These are phyloP conservation scores for Eurois occulta DNA, from an alignment of 2,888 invertebrate species.

Conservation along the genomic window DNA sequence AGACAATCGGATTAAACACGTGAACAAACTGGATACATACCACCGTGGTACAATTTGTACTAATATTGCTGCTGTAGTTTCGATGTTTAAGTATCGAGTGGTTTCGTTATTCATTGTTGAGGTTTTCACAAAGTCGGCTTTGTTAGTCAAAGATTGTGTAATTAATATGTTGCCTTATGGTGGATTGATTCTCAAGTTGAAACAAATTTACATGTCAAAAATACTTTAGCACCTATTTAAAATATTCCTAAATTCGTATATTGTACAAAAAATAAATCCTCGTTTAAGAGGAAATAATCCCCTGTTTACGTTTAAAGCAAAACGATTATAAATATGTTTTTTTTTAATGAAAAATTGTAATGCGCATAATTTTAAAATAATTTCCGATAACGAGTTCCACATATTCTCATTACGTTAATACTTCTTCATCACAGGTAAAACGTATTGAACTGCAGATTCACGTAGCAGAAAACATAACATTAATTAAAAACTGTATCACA, in stretches of 20 bases:
- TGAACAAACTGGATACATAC: slow-evolving; percentile 70
- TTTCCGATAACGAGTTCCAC: slow-evolving; percentile 37
- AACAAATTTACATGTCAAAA: neutral
- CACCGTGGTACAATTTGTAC: slow-evolving; percentile 51
- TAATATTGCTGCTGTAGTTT: slow-evolving; percentile 46
- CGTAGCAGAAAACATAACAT: slow-evolving; percentile 62
- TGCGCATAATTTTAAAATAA: slow-evolving; percentile 23
- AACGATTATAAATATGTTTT: slow-evolving; percentile 10
- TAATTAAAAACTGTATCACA: slow-evolving; percentile 68
- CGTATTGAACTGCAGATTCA: slow-evolving; percentile 50
- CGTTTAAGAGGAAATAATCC: no score
- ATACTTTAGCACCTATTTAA: neutral
- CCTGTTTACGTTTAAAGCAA: neutral
- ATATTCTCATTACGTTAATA: slow-evolving; percentile 65
- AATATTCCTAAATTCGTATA: neutral
- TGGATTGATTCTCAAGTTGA: neutral
- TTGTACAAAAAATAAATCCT: no score
- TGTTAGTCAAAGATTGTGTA: neutral
- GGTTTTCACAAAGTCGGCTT: neutral
- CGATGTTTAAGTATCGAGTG: slow-evolving; percentile 59
- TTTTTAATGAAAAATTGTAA: slow-evolving; percentile 19
- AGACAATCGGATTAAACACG: slow-evolving; percentile 82
- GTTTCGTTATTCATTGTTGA: slow-evolving; percentile 22
- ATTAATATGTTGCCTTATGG: neutral
- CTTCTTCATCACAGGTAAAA: slow-evolving; percentile 53